Evolutionary conservation across 2,888 invertebrate species (phyloP), one percentile per base, ranked within the genome.

Genomic region (Electrophaes corylata): DNA sequence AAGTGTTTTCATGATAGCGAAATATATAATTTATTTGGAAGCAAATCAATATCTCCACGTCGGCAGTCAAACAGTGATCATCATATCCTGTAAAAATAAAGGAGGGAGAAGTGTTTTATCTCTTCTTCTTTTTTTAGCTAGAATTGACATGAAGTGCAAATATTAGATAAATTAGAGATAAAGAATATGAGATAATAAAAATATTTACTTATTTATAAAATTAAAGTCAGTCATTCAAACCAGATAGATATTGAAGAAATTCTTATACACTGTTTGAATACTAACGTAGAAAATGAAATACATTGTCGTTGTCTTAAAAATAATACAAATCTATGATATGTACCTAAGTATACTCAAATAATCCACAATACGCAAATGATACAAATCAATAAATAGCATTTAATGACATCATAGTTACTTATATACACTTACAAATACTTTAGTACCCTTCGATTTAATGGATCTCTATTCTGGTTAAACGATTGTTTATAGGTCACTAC

Each of bases 401-500:
- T 75, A 83, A 85, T 85, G 85, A 88, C 80, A 74, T 83, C 74
- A 76, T 79, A 76, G 78, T 79, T 83, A 83, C 57, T 82, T 84
- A 86, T 89, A 84, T 90, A 87, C 86, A 89, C 86, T 84, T 82
- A 86, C 85, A 80, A 72, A 85, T 89, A 89, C 69, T 86, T 90
- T 90, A 91, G 90, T 91, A 91, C 91, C 91, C 91, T 91, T 90
- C 78, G 79, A 87, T 84, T 81, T 85, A 86, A 87, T 86, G 88
- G 83, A 88, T 90, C 81, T 81, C 74, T 78, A 78, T 81, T 84
- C 79, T 81, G 78, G 76, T 86, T 88, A 86, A 79, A 84, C 82
- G 79, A 84, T 79, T 77, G 84, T 86, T 54, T 85, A 83, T 79
- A 86, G 75, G 79, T 83, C 84, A 86, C 86, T 88, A 86, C 83